Conservation (phyloP, 2,888 invertebrate species). For the Polylopha cassiicola region DNA sequence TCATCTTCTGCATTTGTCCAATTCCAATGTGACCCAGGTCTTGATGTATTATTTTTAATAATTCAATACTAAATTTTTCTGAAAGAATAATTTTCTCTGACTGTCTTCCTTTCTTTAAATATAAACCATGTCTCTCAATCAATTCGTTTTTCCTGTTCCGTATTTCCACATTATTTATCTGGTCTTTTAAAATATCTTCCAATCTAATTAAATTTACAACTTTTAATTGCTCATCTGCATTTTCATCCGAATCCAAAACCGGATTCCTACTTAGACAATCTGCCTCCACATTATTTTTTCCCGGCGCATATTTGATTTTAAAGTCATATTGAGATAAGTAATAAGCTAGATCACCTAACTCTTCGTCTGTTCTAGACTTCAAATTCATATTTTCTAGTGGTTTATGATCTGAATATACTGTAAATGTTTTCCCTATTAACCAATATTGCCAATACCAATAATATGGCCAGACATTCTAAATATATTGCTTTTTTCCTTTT, state of each 20-base stretch:
- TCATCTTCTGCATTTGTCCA: slow-evolving; percentile 14
- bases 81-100: slow-evolving; percentile 14
- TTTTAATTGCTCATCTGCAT: slow-evolving; percentile 19
- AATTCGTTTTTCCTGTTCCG: no score
- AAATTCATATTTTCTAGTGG: slow-evolving; percentile 23
- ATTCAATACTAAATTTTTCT: slow-evolving; percentile 14
- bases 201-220: slow-evolving; percentile 16
- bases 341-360: slow-evolving; percentile 20
- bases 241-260: slow-evolving; percentile 14
- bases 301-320: slow-evolving; percentile 20
- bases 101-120: slow-evolving; percentile 6
- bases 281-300: slow-evolving; percentile 21
- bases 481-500: no score
- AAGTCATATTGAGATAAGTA: slow-evolving; percentile 23
- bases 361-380: slow-evolving; percentile 22
- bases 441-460: no score
- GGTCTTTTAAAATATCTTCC: slow-evolving; percentile 16
- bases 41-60: slow-evolving; percentile 18
- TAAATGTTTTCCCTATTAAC: slow-evolving; percentile 21
- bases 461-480: no score
- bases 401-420: slow-evolving; percentile 23
- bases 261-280: slow-evolving; percentile 21
- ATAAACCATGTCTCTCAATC: slow-evolving; percentile 7
- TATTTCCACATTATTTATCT: slow-evolving; percentile 20
- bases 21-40: slow-evolving; percentile 17